Evolutionary conservation across 2,113 vertebrate species (phyloP).

Genomic region (Menura novaehollandiae): DNA sequence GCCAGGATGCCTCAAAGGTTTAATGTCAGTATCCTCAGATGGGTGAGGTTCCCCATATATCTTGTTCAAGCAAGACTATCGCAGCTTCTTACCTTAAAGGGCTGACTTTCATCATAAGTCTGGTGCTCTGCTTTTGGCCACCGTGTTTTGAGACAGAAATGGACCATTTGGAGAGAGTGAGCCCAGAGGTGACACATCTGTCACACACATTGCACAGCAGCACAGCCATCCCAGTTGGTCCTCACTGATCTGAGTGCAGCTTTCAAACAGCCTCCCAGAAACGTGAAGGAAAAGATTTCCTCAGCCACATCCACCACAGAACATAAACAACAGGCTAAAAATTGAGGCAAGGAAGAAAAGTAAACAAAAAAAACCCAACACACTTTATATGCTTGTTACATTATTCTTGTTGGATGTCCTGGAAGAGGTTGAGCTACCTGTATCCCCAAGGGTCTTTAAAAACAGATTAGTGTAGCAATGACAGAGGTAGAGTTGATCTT

Average conservation of each 20-base stretch:
- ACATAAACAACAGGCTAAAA: background rate
- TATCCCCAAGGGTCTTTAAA: background rate
- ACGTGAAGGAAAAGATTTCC: background rate
- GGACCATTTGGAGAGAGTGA: background rate
- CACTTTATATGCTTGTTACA: background rate
- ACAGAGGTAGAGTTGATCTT: background rate
- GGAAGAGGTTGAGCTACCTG: background rate
- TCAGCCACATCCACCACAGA: background rate
- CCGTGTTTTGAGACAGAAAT: background rate
- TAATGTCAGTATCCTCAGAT: background rate
- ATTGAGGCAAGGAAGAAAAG: background rate
- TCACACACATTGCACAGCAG: rapidly evolving
- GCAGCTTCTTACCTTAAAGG: background rate
- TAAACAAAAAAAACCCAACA: background rate
- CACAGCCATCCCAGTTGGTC: background rate
- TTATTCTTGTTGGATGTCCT: background rate
- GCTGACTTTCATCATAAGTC: background rate
- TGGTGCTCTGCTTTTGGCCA: background rate
- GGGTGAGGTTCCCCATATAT: background rate
- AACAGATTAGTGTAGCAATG: background rate
- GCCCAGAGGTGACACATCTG: background rate
- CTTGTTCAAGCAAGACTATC: background rate
- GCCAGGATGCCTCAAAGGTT: background rate
- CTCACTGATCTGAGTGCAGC: background rate
- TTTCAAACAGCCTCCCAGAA: background rate